phyloP scores from a whole-genome alignment of 2,888 invertebrate species.

The Dicyrtoma fusca region DNA sequence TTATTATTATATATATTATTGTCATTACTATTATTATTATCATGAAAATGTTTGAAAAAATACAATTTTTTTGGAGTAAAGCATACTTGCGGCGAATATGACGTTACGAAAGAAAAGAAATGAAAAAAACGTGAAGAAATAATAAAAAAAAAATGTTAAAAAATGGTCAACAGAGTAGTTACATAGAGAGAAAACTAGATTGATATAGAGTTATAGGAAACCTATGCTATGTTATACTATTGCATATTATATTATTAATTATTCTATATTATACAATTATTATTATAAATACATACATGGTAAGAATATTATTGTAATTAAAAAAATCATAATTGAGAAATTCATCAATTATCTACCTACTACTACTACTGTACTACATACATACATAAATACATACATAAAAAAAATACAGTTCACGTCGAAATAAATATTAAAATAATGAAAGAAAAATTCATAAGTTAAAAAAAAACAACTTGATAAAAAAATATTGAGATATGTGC shows the following conservation, averaged over 20 bases:
- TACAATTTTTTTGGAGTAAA: neutral
- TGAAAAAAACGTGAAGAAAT: slow-evolving; percentile 8
- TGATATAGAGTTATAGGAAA: slow-evolving; percentile 20
- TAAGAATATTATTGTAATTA: slow-evolving; percentile 12
- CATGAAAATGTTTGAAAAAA: slow-evolving; percentile 7
- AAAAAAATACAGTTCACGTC: slow-evolving; percentile 4
- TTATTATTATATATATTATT: slow-evolving; percentile 13
- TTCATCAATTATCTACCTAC: slow-evolving; percentile 13
- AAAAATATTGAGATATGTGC: neutral
- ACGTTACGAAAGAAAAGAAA: slow-evolving; percentile 1
- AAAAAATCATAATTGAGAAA: slow-evolving; percentile 6
- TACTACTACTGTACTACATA: too few species aligned
- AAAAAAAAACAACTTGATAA: slow-evolving; percentile 5
- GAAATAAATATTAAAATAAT: neutral
- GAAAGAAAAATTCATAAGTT: neutral
- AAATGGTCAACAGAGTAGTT: slow-evolving; percentile 22
- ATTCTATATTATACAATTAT: slow-evolving; percentile 9
- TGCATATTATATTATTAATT: slow-evolving; percentile 15
- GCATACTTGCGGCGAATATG: slow-evolving; percentile 19
- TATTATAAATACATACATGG: slow-evolving; percentile 11
- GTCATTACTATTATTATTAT: slow-evolving; percentile 17
- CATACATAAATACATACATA: slow-evolving; percentile 6
- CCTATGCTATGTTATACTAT: slow-evolving; percentile 26
- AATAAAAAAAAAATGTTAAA: slow-evolving; percentile 20
- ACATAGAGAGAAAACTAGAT: slow-evolving; percentile 20